These are phyloP conservation scores for Cryptotis parvus DNA, from an alignment of 2,113 vertebrate species.

Conservation along the genomic window DNA sequence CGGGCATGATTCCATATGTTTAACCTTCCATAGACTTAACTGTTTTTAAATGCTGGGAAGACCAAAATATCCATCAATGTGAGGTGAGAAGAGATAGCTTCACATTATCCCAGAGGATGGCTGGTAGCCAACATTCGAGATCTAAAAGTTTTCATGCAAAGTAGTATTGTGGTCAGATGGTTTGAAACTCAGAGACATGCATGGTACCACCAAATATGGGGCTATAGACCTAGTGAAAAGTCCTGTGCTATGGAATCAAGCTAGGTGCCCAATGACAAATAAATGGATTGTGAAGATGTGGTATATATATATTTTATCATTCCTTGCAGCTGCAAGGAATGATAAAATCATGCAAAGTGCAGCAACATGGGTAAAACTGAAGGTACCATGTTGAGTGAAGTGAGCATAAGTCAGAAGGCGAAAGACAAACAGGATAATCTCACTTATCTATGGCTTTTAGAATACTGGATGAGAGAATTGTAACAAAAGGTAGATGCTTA, in stretches of 20 bases:
- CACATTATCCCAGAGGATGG: neutral
- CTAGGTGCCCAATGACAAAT: no score
- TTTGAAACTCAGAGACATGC: neutral
- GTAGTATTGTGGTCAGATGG: neutral
- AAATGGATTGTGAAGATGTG: no score
- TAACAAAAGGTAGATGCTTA: no score
- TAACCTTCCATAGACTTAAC: conserved; percentile 63
- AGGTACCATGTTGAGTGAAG: no score
- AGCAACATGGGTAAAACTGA: no score
- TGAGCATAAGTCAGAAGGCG: no score
- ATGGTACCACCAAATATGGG: neutral
- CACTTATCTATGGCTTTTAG: no score
- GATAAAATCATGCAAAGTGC: no score
- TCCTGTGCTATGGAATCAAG: neutral
- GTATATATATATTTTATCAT: no score
- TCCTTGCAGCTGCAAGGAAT: no score
- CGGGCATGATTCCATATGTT: conserved; percentile 65
- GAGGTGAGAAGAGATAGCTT: neutral
- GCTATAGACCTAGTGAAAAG: neutral
- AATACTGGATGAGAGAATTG: no score
- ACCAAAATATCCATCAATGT: neutral
- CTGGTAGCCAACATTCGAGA: neutral
- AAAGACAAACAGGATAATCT: no score
- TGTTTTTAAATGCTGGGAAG: conserved; percentile 24
- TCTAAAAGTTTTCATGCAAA: conserved; percentile 6